Conservation (phyloP, 2,113 vertebrate species). For the Nettapus auritus region DNA sequence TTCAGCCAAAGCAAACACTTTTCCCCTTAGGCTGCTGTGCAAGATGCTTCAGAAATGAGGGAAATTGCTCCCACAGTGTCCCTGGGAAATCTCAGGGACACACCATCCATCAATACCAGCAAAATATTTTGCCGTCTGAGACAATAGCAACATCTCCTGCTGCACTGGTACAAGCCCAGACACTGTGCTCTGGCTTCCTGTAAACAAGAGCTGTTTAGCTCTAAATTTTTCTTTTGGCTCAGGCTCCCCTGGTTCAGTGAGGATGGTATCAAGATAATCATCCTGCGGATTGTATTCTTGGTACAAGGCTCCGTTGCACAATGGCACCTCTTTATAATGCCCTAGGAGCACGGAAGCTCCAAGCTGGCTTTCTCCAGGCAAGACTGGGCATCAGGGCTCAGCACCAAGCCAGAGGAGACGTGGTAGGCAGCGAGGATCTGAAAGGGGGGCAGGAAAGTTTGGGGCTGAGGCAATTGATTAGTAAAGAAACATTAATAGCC, state of each 20-base stretch:
- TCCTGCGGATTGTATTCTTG: constrained; percentile 24
- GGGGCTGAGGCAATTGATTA: background rate
- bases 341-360: constrained; percentile 52
- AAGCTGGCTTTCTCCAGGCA: background rate
- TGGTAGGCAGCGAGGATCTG: background rate
- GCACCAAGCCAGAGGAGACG: background rate
- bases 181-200: constrained; percentile 47
- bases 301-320: constrained; percentile 4
- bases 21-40: background rate
- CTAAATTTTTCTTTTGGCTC: constrained; percentile 46
- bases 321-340: constrained; percentile 34
- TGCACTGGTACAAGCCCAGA: constrained; percentile 64
- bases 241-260: constrained; percentile 24
- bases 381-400: background rate
- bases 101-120: constrained; percentile 20
- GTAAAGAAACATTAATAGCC: background rate
- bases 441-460: background rate
- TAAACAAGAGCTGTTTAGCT: constrained; percentile 70
- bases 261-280: constrained; percentile 50
- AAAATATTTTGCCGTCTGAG: constrained; percentile 24
- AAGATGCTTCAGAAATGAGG: constrained; percentile 14
- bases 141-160: constrained; percentile 61
- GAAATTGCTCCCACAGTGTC: background rate
- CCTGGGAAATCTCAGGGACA: constrained; percentile 58
- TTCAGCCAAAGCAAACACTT: constrained; percentile 15